Base-by-base conservation (phyloP, 2,113 vertebrate species). In the Platanista minor region DNA sequence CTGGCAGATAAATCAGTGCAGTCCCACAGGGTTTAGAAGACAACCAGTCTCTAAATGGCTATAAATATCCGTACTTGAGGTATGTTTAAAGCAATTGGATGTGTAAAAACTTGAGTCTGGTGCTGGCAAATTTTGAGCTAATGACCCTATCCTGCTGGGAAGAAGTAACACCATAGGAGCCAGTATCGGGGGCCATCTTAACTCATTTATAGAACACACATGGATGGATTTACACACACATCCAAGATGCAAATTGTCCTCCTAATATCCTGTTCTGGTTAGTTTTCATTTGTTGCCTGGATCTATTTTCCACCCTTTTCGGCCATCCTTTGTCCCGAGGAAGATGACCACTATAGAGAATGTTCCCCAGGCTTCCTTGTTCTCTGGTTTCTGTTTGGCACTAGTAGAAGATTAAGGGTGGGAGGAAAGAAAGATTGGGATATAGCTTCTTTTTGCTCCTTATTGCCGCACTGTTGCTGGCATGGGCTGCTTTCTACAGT, bases 161-260 rank as follows among this genome's bases (percentile, higher is more conserved):
- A 49, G 52, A 87, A 43, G 43, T 18, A 62, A 69, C 29, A 21
- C 61, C 2, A 2, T 3, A 29, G 23, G 11, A 5, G 14, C 9
- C 14, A 29, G 12, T 69, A 72, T 8, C 3, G 41, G 36, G n/a
- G 3, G 1, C 17, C 2, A 9, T 29, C 29, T 36, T 20, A 66
- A 20, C 3, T 54, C 31, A 14, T 31, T 23, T 27, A 23, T 8
- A 8, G 9, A 33, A 43, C n/a, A 43, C 2, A 29, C 3, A 29
- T 3, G 6, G 25, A 1, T 4, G 18, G 10, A 84, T 3, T 9
- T 36, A 10, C 1, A 59, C 17, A 12, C 10, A 59, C 6, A 9
- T 25, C 4, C 5, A 52, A 11, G 81, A 31, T 3, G 27, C 41
- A 17, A 52, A 20, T 12, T 36, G 36, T 69, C 67, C 52, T 46